Base-by-base conservation (phyloP, 92 coral and sea anemone species). In the Parazoanthus atlanticus region DNA sequence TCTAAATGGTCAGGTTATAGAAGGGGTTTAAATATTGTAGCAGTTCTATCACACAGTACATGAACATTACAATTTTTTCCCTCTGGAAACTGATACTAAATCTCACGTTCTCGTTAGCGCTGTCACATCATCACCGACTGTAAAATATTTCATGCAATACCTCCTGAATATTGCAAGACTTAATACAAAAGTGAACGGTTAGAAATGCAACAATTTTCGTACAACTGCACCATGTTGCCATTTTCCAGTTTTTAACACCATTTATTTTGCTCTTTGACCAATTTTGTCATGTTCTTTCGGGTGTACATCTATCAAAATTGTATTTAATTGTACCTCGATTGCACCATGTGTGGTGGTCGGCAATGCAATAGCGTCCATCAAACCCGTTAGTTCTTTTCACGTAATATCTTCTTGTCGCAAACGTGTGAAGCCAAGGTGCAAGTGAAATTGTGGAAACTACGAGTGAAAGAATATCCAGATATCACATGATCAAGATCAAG, bases 51-150 rank as follows among this genome's bases (percentile, higher is more conserved):
- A 66, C 84, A 52, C 38, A 72, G 54, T 80, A n/a, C 28, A 52
- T 80, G 84, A 80, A 73, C 43, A 33, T 73, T 33, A 41, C 77
- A 11, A 73, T 73, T 16, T 73, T 73, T 73, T 29, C 36, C 40
- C 43, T 73, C 2, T 73, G 77, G 77, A 73, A 73, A 73, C 77
- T 73, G 23, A 73, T n/a, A n/a, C n/a, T n/a, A 73, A 17, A 21
- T 52, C 40, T 52, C 84, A 80, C 46, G 1, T 80, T 12, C 43
- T 52, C 5, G 38, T 80, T 31, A 72, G 70, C 2, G 36, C 32
- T 11, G 16, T 56, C 1, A 29, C 56, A 23, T 80, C 84, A 13
- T 16, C 17, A 19, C 3, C 30, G 43, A 30, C 29, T 28, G 13
- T 80, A 56, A 3, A 56, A 16, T 29, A 13, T 80, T 80, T 31